These are phyloP conservation scores for Bostrychus sinensis DNA, from an alignment of 2,113 vertebrate genomes.

Conservation along the genomic window DNA sequence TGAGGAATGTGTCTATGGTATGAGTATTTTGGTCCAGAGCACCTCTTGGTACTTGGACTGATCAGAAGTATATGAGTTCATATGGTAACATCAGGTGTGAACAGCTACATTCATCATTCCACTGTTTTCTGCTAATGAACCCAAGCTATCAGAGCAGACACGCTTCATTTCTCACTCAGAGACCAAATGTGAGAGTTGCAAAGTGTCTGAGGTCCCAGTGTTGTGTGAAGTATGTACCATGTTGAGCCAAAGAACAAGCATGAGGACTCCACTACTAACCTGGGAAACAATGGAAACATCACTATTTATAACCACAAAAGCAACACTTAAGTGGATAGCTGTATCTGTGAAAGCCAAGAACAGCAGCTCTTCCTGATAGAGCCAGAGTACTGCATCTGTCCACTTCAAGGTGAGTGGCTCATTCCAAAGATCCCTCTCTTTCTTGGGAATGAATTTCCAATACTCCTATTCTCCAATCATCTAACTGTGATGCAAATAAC, in stretches of 20 bases:
- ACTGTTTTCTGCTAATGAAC: background rate
- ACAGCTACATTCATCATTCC: too few relatives aligned
- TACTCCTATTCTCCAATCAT: slow-evolving; percentile 28
- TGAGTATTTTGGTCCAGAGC: too few relatives aligned
- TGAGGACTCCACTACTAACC: slow-evolving; percentile 32
- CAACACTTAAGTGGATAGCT: slow-evolving; percentile 18
- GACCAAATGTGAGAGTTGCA: slow-evolving; percentile 8
- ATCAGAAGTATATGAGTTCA: too few relatives aligned
- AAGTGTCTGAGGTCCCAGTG: background rate
- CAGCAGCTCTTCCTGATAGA: slow-evolving; percentile 5
- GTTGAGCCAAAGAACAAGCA: slow-evolving; percentile 42
- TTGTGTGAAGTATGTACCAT: slow-evolving; percentile 18
- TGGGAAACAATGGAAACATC: slow-evolving; percentile 25
- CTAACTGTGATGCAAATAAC: too few relatives aligned
- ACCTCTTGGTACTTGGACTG: too few relatives aligned
- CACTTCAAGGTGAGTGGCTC: background rate
- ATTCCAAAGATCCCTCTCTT: background rate
- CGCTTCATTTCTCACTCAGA: slow-evolving; percentile 9
- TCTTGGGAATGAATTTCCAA: slow-evolving; percentile 6
- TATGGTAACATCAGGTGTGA: too few relatives aligned
- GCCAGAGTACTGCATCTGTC: background rate
- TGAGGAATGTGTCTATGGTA: too few relatives aligned
- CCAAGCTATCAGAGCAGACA: background rate
- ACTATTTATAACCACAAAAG: slow-evolving; percentile 23
- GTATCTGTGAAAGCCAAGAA: slow-evolving; percentile 14